A percentile compares a stretch with the other conserved stretches of the same genome.
Conservation (phyloP, 2,888 invertebrate genomes). For the Habroteleia sp. region DNA sequence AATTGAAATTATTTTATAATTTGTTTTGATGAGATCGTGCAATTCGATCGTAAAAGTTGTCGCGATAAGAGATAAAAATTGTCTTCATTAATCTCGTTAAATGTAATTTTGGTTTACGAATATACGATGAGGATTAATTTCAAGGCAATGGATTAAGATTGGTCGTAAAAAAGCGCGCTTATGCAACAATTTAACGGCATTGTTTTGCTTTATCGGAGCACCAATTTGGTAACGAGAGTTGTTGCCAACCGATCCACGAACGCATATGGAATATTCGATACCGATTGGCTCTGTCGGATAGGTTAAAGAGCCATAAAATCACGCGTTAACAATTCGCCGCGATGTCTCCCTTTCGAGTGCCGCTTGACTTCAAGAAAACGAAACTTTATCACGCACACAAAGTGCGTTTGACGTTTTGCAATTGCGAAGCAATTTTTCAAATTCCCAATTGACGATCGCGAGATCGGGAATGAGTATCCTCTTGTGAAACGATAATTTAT, state of each 20-base stretch:
- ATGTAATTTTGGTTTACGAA: slow-evolving; percentile 14
- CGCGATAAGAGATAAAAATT: slow-evolving; percentile 28
- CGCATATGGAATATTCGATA: slow-evolving; percentile 29
- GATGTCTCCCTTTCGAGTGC: slow-evolving; percentile 5
- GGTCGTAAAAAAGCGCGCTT: slow-evolving; percentile 19
- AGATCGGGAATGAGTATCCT: too few relatives aligned
- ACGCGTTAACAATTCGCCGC: slow-evolving; percentile 18
- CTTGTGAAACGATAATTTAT: too few relatives aligned
- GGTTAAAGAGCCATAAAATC: slow-evolving; percentile 36
- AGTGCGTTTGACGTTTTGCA: too few relatives aligned
- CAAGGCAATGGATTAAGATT: slow-evolving; percentile 40
- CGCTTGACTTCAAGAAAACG: too few relatives aligned
- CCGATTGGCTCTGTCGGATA: slow-evolving; percentile 19
- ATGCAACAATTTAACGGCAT: slow-evolving; percentile 20
- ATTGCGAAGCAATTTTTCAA: too few relatives aligned
- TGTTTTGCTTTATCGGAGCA: slow-evolving; percentile 19
- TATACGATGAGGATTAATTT: slow-evolving; percentile 44
- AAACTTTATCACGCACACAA: too few relatives aligned
- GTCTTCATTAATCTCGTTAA: slow-evolving; percentile 21
- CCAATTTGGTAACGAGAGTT: slow-evolving; percentile 19
- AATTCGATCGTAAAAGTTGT: slow-evolving; percentile 4
- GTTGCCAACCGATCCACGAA: slow-evolving; percentile 22
- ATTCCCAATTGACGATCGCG: too few relatives aligned
- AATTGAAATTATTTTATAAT: too few relatives aligned
- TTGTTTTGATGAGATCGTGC: too few relatives aligned